Percentiles rank a stretch among this genome's conserved stretches.
Evolutionary conservation across 2,797 vertebrate species (phyloP).

Genomic region (Cyclopterus lumpus): DNA sequence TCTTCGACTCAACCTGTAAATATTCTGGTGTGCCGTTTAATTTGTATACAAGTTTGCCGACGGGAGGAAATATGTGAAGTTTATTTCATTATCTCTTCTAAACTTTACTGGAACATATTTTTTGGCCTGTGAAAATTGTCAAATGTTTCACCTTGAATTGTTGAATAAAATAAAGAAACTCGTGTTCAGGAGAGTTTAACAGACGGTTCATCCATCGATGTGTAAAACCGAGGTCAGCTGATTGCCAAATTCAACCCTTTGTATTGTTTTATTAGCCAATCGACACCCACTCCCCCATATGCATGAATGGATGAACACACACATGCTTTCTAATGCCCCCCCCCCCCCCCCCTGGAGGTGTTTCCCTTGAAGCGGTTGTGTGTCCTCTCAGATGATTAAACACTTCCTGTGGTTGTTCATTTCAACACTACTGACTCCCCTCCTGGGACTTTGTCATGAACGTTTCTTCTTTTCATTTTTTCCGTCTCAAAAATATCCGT

Average conservation of each 20-base stretch:
- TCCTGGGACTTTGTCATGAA: conserved; percentile 10
- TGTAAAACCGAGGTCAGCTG: conserved; percentile 45
- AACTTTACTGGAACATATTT: too few relatives aligned
- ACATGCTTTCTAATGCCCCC: too few relatives aligned
- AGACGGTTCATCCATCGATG: conserved; percentile 42
- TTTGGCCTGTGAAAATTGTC: too few relatives aligned
- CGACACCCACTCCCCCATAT: neutral
- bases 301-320: neutral
- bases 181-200: neutral
- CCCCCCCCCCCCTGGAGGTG: too few relatives aligned
- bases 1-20: too few relatives aligned
- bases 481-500: neutral
- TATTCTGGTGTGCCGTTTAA: too few relatives aligned
- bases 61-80: too few relatives aligned
- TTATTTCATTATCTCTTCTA: too few relatives aligned
- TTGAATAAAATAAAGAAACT: too few relatives aligned
- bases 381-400: neutral
- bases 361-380: conserved; percentile 5
- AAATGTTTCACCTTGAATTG: too few relatives aligned
- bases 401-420: conserved; percentile 4
- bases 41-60: too few relatives aligned
- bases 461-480: neutral
- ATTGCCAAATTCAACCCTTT: conserved; percentile 12
- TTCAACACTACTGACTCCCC: neutral
- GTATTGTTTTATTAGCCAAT: too few relatives aligned